Evolutionary conservation across 2,797 vertebrate genomes (phyloP), one percentile per base, ranked within the genome.

Genomic region (Peromyscus eremicus): DNA sequence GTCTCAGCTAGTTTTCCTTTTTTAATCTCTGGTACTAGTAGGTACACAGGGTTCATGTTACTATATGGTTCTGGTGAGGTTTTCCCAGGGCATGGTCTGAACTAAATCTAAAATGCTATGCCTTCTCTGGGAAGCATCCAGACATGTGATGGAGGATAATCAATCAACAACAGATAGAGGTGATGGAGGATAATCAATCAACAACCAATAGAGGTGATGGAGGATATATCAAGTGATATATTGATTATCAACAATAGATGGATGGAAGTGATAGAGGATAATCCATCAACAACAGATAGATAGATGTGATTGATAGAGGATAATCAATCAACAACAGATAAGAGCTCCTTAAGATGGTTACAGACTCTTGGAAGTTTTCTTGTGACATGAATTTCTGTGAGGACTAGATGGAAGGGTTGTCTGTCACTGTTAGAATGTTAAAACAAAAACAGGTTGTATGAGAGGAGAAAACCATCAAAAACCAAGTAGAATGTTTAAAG

Each of bases 401-500:
- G 76, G 34, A 55, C 29, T 84, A 89, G 25, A 34, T 5, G 32
- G 46, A 62, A 68, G n/a, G 5, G 14, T 52, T 79, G 25, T 27
- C 34, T 68, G 80, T 57, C 86, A 77, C 70, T 91, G 25, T 68
- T 84, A 49, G n/a, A 94, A 8, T 77, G 60, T 52, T 84, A 84
- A 92, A 68, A 37, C 94, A 90, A 96, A 89, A 95, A 64, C 79
- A 92, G 19, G 29, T 71, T 92, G 52, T 64, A 87, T 84, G 57
- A 60, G 57, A 32, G 6, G 34, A 70, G 66, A 60, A 70, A 93
- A 70, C 81, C 37, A 88, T 3, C 23, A 3, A 79, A 80, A 49
- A 73, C 60, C 64, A 93, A 94, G 76, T 8, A 92, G 49, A 46
- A 94, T 8, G 13, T 81, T 92, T 43, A 16, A 55, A 89, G 40